These are phyloP conservation scores for Scomber japonicus DNA, from an alignment of 2,113 vertebrate genomes.

Conservation along the genomic window DNA sequence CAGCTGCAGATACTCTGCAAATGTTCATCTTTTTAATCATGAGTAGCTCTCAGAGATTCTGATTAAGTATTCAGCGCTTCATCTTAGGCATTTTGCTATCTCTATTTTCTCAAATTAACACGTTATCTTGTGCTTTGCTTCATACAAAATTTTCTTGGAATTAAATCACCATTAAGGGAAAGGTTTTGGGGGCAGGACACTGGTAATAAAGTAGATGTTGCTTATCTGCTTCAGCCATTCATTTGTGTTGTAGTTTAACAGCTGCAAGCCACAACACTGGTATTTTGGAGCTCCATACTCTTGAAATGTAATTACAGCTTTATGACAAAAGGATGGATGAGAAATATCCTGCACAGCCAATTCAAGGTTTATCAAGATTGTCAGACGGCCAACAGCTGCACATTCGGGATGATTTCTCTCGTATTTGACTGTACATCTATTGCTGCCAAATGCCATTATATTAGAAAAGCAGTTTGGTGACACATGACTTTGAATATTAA, in stretches of 20 bases:
- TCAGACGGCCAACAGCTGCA: conserved; percentile 59
- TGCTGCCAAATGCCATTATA: conserved; percentile 54
- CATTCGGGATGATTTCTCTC: conserved; percentile 24
- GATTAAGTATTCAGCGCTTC: conserved; percentile 41
- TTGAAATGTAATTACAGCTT: conserved; percentile 68
- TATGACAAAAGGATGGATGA: conserved; percentile 74
- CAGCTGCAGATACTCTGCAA: conserved; percentile 42
- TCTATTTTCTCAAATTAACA: conserved; percentile 41
- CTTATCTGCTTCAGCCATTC: conserved; percentile 62
- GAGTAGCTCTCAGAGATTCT: conserved; percentile 42
- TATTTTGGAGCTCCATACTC: conserved; percentile 33
- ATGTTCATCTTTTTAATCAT: conserved; percentile 45
- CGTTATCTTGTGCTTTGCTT: conserved; percentile 59
- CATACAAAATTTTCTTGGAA: conserved; percentile 46
- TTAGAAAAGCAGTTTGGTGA: conserved; percentile 45
- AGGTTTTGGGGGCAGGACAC: conserved; percentile 31
- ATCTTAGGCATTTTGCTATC: conserved; percentile 35
- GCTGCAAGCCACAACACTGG: conserved; percentile 57
- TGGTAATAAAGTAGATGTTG: conserved; percentile 52
- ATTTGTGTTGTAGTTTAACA: conserved; percentile 42
- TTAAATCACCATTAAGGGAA: conserved; percentile 56
- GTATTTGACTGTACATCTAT: conserved; percentile 60
- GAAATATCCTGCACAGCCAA: conserved; percentile 69
- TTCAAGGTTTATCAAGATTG: conserved; percentile 69
- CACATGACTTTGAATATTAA: conserved; percentile 54